phyloP scores from a whole-genome alignment of 1,140 invertebrate species.

The Uloborus diversus region DNA sequence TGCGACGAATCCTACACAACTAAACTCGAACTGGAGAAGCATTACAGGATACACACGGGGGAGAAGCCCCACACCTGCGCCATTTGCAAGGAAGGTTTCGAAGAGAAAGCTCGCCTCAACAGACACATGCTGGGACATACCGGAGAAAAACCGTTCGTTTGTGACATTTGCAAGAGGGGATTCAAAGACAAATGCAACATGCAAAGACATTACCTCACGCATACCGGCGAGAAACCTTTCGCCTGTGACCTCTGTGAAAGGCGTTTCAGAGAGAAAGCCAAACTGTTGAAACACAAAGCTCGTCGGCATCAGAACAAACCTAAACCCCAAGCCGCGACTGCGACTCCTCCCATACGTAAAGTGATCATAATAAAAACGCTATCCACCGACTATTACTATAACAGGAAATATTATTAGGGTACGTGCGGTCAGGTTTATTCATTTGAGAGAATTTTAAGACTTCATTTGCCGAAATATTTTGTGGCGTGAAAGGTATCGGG shows the following conservation, averaged over 20 bases:
- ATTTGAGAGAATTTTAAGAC: not conserved
- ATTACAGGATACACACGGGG: constrained; percentile 59
- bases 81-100: constrained; percentile 59
- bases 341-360: constrained; percentile 31
- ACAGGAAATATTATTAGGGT: constrained; percentile 48
- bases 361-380: constrained; percentile 48
- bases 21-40: constrained; percentile 47
- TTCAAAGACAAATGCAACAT: constrained; percentile 70
- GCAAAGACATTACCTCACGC: constrained; percentile 72
- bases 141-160: constrained; percentile 60
- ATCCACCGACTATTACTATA: constrained; percentile 43
- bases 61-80: constrained; percentile 60
- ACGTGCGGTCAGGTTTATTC: too few relatives aligned
- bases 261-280: constrained; percentile 52
- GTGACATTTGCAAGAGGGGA: constrained; percentile 67
- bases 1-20: constrained; percentile 52
- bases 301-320: constrained; percentile 31
- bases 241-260: constrained; percentile 57
- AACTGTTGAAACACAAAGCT: constrained; percentile 38
- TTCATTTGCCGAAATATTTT: too few relatives aligned
- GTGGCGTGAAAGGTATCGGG: too few relatives aligned
- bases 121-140: constrained; percentile 58
- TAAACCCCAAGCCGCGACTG: not conserved
- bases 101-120: constrained; percentile 46
- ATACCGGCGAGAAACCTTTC: constrained; percentile 69